Evolutionary conservation across 2,797 vertebrate genomes (phyloP).

Genomic region (Protosalanx chinensis): DNA sequence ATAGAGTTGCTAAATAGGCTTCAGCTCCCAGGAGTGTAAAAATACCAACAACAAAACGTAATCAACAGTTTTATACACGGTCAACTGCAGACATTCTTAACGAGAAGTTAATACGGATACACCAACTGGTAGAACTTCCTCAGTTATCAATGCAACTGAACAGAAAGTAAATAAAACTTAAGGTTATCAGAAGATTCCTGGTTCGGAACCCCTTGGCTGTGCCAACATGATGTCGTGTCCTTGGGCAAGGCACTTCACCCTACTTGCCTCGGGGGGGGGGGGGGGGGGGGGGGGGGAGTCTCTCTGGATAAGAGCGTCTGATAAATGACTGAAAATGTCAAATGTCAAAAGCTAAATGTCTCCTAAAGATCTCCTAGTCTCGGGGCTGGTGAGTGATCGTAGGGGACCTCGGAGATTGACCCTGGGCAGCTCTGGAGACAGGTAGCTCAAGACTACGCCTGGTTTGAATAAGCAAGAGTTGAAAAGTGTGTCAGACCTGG

Average conservation of each 20-base stretch:
- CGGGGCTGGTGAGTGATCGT: constrained; percentile 28
- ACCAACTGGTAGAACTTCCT: constrained; percentile 45
- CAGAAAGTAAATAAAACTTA: neutral
- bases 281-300: no score
- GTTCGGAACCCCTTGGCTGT: no score
- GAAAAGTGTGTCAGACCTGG: constrained; percentile 61
- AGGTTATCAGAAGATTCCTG: no score
- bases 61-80: neutral
- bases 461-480: constrained; percentile 65
- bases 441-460: constrained; percentile 53
- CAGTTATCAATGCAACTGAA: constrained; percentile 55
- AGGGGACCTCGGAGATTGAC: constrained; percentile 53
- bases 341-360: no score
- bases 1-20: constrained; percentile 6
- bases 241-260: no score
- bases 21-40: neutral
- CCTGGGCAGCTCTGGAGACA: constrained; percentile 55
- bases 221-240: no score
- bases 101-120: no score
- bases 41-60: neutral
- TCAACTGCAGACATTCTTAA: constrained; percentile 14
- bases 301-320: no score
- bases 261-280: no score
- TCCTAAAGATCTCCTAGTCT: no score
- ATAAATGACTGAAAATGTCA: no score